Percentiles rank a stretch among this genome's conserved stretches.
These are phyloP conservation scores for Hyles vespertilio DNA, from an alignment of 1,140 invertebrate genomes.

Conservation along the genomic window DNA sequence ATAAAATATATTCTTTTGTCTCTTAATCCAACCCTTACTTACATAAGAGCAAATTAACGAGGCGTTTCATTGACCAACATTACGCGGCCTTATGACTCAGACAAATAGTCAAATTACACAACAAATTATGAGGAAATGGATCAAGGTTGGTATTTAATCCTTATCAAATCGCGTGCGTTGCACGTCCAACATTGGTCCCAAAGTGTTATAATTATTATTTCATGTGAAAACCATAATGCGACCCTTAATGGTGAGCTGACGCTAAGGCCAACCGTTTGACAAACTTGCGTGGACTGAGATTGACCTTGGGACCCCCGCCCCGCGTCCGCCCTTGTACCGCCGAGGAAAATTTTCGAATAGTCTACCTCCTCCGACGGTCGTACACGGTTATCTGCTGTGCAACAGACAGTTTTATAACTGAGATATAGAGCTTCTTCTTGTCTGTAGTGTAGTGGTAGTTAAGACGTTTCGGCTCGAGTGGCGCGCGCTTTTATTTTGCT, in stretches of 20 bases:
- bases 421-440: slow-evolving; percentile 30
- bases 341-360: slow-evolving; percentile 63
- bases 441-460: slow-evolving; percentile 21
- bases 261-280: slow-evolving; percentile 29
- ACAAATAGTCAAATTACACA: slow-evolving; percentile 16
- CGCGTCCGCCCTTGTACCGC: slow-evolving; percentile 28
- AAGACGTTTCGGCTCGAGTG: slow-evolving; percentile 25
- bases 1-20: no score
- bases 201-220: slow-evolving; percentile 48
- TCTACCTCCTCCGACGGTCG: slow-evolving; percentile 43
- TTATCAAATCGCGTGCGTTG: slow-evolving; percentile 49
- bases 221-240: slow-evolving; percentile 45
- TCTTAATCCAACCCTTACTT: no score
- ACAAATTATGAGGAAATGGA: slow-evolving; percentile 23
- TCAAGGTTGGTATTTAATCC: slow-evolving; percentile 53
- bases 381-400: slow-evolving; percentile 37
- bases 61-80: neutral
- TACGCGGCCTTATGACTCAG: neutral
- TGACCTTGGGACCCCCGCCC: slow-evolving; percentile 59
- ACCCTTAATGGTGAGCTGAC: slow-evolving; percentile 42
- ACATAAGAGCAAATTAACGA: no score
- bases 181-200: slow-evolving; percentile 32
- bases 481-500: slow-evolving; percentile 53
- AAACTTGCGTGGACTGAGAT: slow-evolving; percentile 63
- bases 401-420: slow-evolving; percentile 24